These are phyloP conservation scores for Leuciscus waleckii DNA, from an alignment of 2,797 vertebrate genomes.

Conservation along the genomic window DNA sequence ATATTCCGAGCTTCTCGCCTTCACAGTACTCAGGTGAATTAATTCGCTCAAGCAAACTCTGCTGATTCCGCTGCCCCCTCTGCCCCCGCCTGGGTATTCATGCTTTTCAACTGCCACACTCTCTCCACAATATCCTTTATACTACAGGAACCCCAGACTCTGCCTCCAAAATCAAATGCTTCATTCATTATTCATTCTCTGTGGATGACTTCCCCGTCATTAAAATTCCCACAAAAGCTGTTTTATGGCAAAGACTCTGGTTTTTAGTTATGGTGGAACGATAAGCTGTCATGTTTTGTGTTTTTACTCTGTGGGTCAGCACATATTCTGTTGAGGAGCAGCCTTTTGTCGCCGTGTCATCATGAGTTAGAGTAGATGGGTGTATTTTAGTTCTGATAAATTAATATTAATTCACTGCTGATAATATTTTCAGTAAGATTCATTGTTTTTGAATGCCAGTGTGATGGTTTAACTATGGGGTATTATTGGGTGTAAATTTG, in stretches of 20 bases:
- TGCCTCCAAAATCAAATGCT: slow-evolving; percentile 45
- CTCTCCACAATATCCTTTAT: slow-evolving; percentile 53
- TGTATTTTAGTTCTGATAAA: slow-evolving; percentile 11
- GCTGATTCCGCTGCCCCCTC: slow-evolving; percentile 43
- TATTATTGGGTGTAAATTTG: background rate
- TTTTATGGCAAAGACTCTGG: slow-evolving; percentile 17
- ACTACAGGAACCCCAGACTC: slow-evolving; percentile 20
- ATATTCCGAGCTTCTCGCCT: slow-evolving; percentile 61
- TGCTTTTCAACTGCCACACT: slow-evolving; percentile 49
- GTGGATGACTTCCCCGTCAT: slow-evolving; percentile 50
- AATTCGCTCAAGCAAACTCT: slow-evolving; percentile 60
- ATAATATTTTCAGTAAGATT: background rate
- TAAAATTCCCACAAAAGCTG: slow-evolving; percentile 45
- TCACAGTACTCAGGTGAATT: slow-evolving; percentile 62
- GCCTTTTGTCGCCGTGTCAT: slow-evolving; percentile 32
- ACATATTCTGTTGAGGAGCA: slow-evolving; percentile 10
- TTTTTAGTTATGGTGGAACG: slow-evolving; percentile 15
- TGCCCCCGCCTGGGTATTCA: slow-evolving; percentile 40
- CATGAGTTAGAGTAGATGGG: slow-evolving; percentile 1
- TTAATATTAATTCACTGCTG: background rate
- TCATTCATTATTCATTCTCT: slow-evolving; percentile 57
- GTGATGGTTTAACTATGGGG: background rate
- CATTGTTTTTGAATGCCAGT: background rate
- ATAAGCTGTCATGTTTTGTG: slow-evolving; percentile 37
- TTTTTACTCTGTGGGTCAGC: slow-evolving; percentile 34